These are phyloP conservation scores for Drosophila arizonae DNA, from an alignment of 1,140 invertebrate species.

Conservation along the genomic window DNA sequence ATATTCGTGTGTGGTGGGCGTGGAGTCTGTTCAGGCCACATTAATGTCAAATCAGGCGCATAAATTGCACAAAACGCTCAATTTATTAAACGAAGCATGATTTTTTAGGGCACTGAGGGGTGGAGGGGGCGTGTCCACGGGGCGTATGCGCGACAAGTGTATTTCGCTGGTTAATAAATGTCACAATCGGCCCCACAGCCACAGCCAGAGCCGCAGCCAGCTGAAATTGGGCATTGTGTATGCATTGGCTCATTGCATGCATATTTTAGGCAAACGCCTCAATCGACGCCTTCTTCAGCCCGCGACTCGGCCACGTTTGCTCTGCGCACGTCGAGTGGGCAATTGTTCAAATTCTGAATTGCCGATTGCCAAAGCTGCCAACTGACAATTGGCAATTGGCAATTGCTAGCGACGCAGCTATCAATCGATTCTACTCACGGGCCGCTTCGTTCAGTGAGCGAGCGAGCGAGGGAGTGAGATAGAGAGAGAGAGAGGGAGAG, in stretches of 20 bases:
- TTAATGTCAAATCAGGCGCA: conserved; percentile 82
- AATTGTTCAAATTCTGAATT: conserved; percentile 56
- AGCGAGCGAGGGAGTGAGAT: too few species aligned
- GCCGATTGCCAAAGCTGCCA: conserved; percentile 6
- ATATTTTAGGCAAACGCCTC: conserved; percentile 38
- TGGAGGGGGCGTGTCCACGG: conserved; percentile 47
- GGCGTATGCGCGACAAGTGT: conserved; percentile 65
- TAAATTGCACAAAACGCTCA: conserved; percentile 81
- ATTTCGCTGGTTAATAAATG: conserved; percentile 71
- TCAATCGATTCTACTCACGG: conserved; percentile 69
- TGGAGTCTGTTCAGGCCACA: conserved; percentile 69
- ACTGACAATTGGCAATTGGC: conserved; percentile 31
- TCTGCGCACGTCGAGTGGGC: conserved; percentile 44
- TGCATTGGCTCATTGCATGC: conserved; percentile 49
- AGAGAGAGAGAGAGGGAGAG: too few species aligned
- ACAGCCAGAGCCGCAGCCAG: not conserved
- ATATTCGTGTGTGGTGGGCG: conserved; percentile 28
- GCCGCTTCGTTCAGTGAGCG: not conserved
- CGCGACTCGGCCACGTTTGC: conserved; percentile 22
- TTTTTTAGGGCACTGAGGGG: not conserved
- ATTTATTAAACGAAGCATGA: conserved; percentile 75
- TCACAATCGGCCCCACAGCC: conserved; percentile 25
- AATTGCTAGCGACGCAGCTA: conserved; percentile 49
- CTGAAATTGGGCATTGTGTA: conserved; percentile 12
- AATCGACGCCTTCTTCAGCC: conserved; percentile 36